These are phyloP conservation scores for Polyergus mexicanus DNA, from an alignment of 1,140 invertebrate genomes.

Conservation along the genomic window DNA sequence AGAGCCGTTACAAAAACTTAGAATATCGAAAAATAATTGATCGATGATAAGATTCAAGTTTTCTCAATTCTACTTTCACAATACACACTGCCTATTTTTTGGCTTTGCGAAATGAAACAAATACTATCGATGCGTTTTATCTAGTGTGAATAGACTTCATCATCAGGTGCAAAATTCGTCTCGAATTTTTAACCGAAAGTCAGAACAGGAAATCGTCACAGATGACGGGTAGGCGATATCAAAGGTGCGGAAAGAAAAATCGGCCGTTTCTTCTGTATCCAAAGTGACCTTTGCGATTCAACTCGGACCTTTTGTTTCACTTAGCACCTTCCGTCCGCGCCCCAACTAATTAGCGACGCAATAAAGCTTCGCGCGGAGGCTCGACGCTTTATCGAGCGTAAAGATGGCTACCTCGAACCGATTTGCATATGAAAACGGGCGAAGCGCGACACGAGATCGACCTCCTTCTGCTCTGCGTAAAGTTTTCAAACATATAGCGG, in stretches of 20 bases:
- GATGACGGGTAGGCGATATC: slow-evolving; percentile 47
- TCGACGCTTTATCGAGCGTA: slow-evolving; percentile 57
- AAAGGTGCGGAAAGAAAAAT: slow-evolving; percentile 53
- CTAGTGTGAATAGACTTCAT: neutral
- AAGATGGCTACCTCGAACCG: slow-evolving; percentile 57
- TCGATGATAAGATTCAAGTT: neutral
- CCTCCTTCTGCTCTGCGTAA: neutral
- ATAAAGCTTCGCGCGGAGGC: slow-evolving; percentile 49
- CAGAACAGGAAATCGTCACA: slow-evolving; percentile 39
- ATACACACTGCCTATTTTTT: neutral
- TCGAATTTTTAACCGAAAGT: slow-evolving; percentile 19
- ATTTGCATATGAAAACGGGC: slow-evolving; percentile 58
- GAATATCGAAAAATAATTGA: neutral
- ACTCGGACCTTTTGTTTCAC: slow-evolving; percentile 60
- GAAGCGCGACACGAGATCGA: slow-evolving; percentile 42
- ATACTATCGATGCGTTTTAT: neutral
- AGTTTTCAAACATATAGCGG: neutral
- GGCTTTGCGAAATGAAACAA: neutral
- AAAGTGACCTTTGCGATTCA: slow-evolving; percentile 59
- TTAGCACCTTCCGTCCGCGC: slow-evolving; percentile 61
- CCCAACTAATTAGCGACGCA: slow-evolving; percentile 58
- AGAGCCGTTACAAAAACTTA: neutral
- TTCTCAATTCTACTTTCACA: neutral
- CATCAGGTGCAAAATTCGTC: slow-evolving; percentile 23
- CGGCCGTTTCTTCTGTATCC: slow-evolving; percentile 46